A percentile compares a stretch with the other conserved stretches of the same genome.
Conservation (phyloP, 2,888 invertebrate genomes). For the Ariolimax columbianus region DNA sequence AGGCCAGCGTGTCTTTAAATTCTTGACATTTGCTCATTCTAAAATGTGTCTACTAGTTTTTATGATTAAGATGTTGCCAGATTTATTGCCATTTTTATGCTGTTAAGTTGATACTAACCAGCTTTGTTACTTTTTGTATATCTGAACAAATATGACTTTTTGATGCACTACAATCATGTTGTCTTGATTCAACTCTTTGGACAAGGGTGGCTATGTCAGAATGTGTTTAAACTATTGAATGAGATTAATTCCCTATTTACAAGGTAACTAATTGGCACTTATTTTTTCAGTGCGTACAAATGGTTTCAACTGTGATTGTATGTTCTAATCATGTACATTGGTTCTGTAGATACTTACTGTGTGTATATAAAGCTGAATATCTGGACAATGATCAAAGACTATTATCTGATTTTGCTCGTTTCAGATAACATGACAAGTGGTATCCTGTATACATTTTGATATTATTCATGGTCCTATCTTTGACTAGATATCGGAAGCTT, state of each 20-base stretch:
- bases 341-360: neutral
- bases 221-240: neutral
- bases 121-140: neutral
- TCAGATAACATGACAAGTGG: neutral
- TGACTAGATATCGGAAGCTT: neutral
- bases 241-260: neutral
- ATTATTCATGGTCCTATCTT: neutral
- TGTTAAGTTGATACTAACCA: slow-evolving; percentile 5
- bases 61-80: neutral
- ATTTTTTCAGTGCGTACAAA: neutral
- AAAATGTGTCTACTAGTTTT: neutral
- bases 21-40: neutral
- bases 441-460: neutral
- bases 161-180: neutral
- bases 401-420: neutral
- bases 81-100: neutral
- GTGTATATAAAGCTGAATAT: neutral
- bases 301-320: neutral
- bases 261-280: slow-evolving; percentile 5
- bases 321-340: neutral
- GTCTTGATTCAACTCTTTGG: neutral
- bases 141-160: neutral
- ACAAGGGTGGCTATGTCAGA: neutral
- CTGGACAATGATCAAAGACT: neutral
- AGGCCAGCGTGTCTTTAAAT: neutral